phyloP scores from a whole-genome alignment of 2,888 invertebrate species.

The Epinotia brunnichana region DNA sequence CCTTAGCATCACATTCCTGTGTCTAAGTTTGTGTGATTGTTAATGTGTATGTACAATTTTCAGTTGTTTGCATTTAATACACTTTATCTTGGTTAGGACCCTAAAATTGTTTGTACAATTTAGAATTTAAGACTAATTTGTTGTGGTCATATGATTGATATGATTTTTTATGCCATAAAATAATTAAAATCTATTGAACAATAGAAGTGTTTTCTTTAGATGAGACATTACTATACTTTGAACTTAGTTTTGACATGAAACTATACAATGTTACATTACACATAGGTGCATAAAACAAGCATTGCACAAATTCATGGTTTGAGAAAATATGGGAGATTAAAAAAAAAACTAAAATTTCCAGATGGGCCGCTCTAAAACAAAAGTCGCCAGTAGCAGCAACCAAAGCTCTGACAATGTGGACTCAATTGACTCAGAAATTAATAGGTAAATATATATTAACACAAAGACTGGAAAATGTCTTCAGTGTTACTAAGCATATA shows the following conservation, averaged over 20 bases:
- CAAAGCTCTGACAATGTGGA: constrained; percentile 74
- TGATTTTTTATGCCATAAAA: constrained; percentile 29
- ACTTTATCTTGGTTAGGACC: constrained; percentile 5
- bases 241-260: not conserved
- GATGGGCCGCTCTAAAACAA: constrained; percentile 78
- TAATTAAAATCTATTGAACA: constrained; percentile 48
- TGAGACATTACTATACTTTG: not conserved
- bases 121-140: constrained; percentile 31
- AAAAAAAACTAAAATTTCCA: constrained; percentile 52
- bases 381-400: constrained; percentile 70
- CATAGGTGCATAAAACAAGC: constrained; percentile 16
- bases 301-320: constrained; percentile 29
- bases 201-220: constrained; percentile 51
- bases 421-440: constrained; percentile 74
- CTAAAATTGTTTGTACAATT: constrained; percentile 18
- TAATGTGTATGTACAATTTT: constrained; percentile 1
- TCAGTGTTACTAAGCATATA: constrained; percentile 3
- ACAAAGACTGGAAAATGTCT: not conserved
- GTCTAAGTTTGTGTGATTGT: not conserved
- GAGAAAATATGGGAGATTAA: constrained; percentile 31
- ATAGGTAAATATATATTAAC: constrained; percentile 73
- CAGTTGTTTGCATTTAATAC: constrained; percentile 8
- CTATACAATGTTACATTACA: not conserved
- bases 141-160: constrained; percentile 41
- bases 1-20: constrained; percentile 19